phyloP scores from a whole-genome alignment of 1,140 invertebrate species.

The Drosophila willistoni region DNA sequence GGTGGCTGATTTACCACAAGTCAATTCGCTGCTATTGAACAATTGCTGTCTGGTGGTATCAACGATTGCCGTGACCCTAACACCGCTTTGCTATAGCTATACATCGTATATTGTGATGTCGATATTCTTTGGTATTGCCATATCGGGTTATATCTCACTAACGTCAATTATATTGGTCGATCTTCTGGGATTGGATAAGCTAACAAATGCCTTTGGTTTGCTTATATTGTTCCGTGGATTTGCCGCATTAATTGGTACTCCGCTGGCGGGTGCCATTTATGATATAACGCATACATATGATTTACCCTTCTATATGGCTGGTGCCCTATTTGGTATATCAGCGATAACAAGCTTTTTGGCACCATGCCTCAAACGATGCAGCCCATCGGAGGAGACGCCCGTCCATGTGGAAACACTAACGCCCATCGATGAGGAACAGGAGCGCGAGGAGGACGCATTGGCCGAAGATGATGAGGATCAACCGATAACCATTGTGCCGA shows the following conservation, averaged over 20 bases:
- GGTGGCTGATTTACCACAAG: constrained; percentile 92
- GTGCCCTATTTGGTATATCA: constrained; percentile 92
- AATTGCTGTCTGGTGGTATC: constrained; percentile 96
- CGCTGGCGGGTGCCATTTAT: constrained; percentile 93
- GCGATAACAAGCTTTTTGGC: constrained; percentile 93
- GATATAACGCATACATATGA: constrained; percentile 93
- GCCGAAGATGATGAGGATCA: constrained; percentile 89
- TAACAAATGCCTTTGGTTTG: constrained; percentile 98
- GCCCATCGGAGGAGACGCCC: constrained; percentile 83
- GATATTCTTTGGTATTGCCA: constrained; percentile 97
- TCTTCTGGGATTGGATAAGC: constrained; percentile 95
- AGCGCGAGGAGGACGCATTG: constrained; percentile 85
- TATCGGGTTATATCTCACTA: constrained; percentile 98
- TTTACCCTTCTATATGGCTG: constrained; percentile 96
- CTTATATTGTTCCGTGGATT: constrained; percentile 97
- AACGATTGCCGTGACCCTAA: constrained; percentile 92
- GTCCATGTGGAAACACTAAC: constrained; percentile 89
- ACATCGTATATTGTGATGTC: constrained; percentile 91
- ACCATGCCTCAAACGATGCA: constrained; percentile 88
- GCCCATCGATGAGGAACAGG: constrained; percentile 91
- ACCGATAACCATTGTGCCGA: constrained; percentile 88
- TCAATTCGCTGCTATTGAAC: constrained; percentile 96
- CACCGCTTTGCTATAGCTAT: constrained; percentile 93
- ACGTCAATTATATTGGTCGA: constrained; percentile 99
- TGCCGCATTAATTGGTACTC: constrained; percentile 93